Percentiles rank a stretch among this genome's conserved stretches.
Evolutionary conservation across 2,113 vertebrate genomes (phyloP).

Genomic region (Lepidothrix coronata): DNA sequence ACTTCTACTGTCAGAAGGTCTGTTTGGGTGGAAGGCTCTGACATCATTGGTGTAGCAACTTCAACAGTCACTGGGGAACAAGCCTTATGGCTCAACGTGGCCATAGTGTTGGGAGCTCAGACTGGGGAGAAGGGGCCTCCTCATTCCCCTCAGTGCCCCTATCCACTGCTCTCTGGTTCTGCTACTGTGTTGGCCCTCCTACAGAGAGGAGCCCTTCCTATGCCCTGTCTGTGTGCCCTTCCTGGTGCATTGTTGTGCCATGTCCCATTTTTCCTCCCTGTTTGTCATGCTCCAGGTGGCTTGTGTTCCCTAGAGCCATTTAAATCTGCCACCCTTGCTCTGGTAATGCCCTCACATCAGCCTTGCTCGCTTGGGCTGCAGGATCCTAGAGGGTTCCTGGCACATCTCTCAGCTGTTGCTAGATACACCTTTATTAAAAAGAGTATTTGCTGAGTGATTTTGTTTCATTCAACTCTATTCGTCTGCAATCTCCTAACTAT

Average conservation of each 20-base stretch:
- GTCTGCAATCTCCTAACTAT: neutral
- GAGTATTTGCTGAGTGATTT: neutral
- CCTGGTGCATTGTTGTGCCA: neutral
- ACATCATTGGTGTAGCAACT: neutral
- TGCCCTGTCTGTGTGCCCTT: neutral
- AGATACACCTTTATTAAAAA: neutral
- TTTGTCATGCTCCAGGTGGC: neutral
- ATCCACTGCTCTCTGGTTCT: neutral
- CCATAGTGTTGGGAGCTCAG: neutral
- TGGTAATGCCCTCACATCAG: accelerated
- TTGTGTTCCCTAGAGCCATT: neutral
- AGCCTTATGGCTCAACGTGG: neutral
- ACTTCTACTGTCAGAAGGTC: neutral
- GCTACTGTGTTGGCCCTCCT: neutral
- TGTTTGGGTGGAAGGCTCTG: neutral
- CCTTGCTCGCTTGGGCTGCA: accelerated
- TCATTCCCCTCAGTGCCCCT: neutral
- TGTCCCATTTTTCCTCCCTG: neutral
- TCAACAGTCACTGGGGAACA: neutral
- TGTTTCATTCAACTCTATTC: neutral
- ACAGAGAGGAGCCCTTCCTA: neutral
- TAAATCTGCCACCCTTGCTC: accelerated
- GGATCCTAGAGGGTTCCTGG: neutral
- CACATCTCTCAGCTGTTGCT: neutral
- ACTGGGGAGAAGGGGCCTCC: neutral